Percentiles rank a stretch among this genome's conserved stretches.
phyloP scores from a whole-genome alignment of 2,888 invertebrate genomes.

The Rotaria socialis region DNA sequence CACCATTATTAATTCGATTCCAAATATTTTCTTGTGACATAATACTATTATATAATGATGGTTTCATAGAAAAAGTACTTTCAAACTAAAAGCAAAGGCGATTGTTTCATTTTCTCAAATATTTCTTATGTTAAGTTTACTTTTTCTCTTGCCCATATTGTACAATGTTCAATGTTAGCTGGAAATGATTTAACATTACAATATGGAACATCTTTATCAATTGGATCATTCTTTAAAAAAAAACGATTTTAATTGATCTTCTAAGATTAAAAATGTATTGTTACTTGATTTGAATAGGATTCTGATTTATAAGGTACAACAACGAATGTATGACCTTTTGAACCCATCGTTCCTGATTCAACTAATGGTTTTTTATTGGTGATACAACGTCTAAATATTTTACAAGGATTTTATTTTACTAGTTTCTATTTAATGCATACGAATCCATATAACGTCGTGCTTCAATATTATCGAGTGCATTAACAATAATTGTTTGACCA shows the following conservation, averaged over 20 bases:
- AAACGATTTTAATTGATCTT: not conserved
- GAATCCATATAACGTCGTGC: slow-evolving; percentile 59
- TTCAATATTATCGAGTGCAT: slow-evolving; percentile 60
- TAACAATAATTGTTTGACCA: slow-evolving; percentile 54
- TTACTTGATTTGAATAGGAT: slow-evolving; percentile 58
- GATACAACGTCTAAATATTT: slow-evolving; percentile 55
- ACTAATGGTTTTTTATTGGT: slow-evolving; percentile 56
- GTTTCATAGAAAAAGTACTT: slow-evolving; percentile 56
- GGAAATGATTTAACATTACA: slow-evolving; percentile 62
- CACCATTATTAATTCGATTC: slow-evolving; percentile 50
- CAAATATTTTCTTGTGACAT: slow-evolving; percentile 50
- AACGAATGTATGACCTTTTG: slow-evolving; percentile 60
- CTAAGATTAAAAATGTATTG: too few relatives aligned
- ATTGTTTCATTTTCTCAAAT: not conserved
- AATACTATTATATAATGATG: slow-evolving; percentile 56
- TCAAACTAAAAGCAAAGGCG: slow-evolving; percentile 54
- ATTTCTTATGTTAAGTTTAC: slow-evolving; percentile 42
- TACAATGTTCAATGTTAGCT: slow-evolving; percentile 59
- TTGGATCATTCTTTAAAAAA: slow-evolving; percentile 55
- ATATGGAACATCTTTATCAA: slow-evolving; percentile 58
- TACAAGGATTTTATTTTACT: not conserved
- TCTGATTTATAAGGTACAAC: slow-evolving; percentile 60
- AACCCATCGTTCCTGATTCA: slow-evolving; percentile 60
- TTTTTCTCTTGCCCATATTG: slow-evolving; percentile 61
- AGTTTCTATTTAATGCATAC: slow-evolving; percentile 48